These are phyloP conservation scores for Ficedula albicollis DNA, from an alignment of 2,797 vertebrate genomes.

Conservation along the genomic window DNA sequence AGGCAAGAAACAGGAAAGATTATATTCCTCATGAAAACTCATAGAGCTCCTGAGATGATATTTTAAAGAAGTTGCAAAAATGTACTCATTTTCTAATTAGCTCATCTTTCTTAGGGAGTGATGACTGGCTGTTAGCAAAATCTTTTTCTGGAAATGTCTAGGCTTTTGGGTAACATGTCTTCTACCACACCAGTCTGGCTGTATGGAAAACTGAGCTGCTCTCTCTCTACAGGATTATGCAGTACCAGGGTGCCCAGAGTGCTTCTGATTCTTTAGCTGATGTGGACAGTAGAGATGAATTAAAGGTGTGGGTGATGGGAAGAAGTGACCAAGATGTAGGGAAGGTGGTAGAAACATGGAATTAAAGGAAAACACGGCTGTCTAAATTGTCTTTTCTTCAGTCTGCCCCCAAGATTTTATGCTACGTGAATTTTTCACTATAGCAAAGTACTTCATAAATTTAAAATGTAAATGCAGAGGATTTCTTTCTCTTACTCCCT, in stretches of 20 bases:
- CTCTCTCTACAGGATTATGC: neutral
- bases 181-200: neutral
- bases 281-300: neutral
- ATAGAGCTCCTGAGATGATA: neutral
- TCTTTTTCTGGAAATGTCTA: neutral
- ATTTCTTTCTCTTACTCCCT: neutral
- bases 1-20: neutral
- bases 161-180: neutral
- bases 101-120: neutral
- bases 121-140: neutral
- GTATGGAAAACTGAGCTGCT: neutral
- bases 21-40: neutral
- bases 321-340: neutral
- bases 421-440: accelerated
- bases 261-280: neutral
- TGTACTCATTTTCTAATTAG: neutral
- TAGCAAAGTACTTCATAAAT: slow-evolving; percentile 3
- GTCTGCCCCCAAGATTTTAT: neutral
- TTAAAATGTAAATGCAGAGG: neutral
- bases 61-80: neutral
- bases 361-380: neutral
- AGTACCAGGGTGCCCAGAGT: neutral
- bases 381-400: neutral
- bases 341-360: neutral
- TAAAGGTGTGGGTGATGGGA: neutral